Evolutionary conservation across 2,797 vertebrate species (phyloP).

Genomic region (Novumbra hubbsi): DNA sequence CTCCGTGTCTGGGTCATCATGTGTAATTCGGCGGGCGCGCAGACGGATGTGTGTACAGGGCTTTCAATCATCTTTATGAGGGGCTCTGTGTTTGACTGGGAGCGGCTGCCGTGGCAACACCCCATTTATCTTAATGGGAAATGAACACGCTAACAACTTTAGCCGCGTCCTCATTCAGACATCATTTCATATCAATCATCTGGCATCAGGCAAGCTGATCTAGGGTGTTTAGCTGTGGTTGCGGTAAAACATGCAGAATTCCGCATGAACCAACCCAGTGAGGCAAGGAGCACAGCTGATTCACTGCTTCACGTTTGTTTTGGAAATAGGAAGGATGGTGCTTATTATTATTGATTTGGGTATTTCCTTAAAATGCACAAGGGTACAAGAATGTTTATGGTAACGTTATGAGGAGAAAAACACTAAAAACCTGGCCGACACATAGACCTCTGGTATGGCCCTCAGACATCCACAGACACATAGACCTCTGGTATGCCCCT

Average conservation of each 20-base stretch:
- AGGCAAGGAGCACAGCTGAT: neutral
- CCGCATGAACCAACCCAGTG: neutral
- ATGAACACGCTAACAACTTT: slow-evolving; percentile 37
- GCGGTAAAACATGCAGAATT: slow-evolving; percentile 15
- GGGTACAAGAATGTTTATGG: too few relatives aligned
- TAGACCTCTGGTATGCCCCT: neutral
- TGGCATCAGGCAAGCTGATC: slow-evolving; percentile 23
- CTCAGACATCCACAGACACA: neutral
- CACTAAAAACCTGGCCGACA: neutral
- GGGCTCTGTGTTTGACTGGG: slow-evolving; percentile 12
- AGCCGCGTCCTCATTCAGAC: slow-evolving; percentile 21
- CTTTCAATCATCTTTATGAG: slow-evolving; percentile 52
- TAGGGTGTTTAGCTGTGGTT: slow-evolving; percentile 4
- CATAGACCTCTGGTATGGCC: neutral
- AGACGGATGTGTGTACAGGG: slow-evolving; percentile 42
- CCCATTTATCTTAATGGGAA: slow-evolving; percentile 50
- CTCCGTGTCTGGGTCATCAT: slow-evolving; percentile 38
- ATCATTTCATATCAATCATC: slow-evolving; percentile 39
- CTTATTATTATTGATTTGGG: neutral
- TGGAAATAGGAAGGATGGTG: neutral
- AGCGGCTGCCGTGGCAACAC: slow-evolving; percentile 25
- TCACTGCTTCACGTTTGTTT: neutral
- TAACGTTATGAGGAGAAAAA: neutral
- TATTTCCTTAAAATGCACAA: neutral
- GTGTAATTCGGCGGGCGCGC: slow-evolving; percentile 40